These are phyloP conservation scores for zebrafish (Danio rerio) DNA, from an alignment of 2,113 vertebrate species.

Conservation along the genomic window GRCz12tu NC_133200.1:34682001-34682500, in stretches of 20 bases:
- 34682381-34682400: background rate
- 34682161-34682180: conserved; percentile 99
- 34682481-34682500: no score
- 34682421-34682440: no score
- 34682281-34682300: no score
- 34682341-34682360: background rate
- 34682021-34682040: conserved; percentile 13
- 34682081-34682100: conserved; percentile 96
- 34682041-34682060: conserved; percentile 94
- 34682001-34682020: conserved; percentile 36
- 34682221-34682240: conserved; percentile 98
- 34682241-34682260: conserved; percentile 98
- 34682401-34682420: background rate
- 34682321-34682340: background rate
- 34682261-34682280: no score
- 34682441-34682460: no score
- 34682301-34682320: background rate
- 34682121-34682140: conserved; percentile 95
- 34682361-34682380: background rate
- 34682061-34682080: conserved; percentile 95
- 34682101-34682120: conserved; percentile 96
- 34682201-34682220: conserved; percentile 99
- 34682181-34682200: conserved; percentile 94
- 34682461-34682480: no score
- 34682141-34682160: conserved; percentile 98